A percentile compares a stretch with the other conserved stretches of the same genome.
These are phyloP conservation scores for Medauroidea extradentata DNA, from an alignment of 1,140 invertebrate genomes.

Conservation along the genomic window DNA sequence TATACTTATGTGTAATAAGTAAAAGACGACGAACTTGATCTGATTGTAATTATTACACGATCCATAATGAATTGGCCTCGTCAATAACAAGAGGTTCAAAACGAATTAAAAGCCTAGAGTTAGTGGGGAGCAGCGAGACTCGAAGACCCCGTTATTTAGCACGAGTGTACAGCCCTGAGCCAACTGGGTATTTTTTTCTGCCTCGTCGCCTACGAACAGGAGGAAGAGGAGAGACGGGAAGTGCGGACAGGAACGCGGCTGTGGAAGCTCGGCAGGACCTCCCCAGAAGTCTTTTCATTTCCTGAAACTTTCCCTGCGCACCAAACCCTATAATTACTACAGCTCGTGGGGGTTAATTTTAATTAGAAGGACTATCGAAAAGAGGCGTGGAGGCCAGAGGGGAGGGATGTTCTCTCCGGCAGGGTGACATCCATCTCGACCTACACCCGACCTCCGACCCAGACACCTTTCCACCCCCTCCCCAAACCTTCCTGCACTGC, in stretches of 20 bases:
- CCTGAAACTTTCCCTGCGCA: constrained; percentile 1
- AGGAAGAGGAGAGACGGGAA: not conserved
- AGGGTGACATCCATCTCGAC: not conserved
- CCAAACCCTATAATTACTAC: constrained; percentile 16
- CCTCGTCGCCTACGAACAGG: not conserved
- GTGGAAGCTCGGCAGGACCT: not conserved
- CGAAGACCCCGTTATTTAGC: too few relatives aligned
- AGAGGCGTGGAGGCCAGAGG: not conserved
- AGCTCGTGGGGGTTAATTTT: constrained; percentile 18
- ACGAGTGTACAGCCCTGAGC: too few relatives aligned
- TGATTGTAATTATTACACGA: too few relatives aligned
- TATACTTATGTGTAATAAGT: too few relatives aligned
- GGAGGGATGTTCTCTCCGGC: not conserved
- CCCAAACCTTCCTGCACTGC: not conserved
- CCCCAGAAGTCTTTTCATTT: not conserved
- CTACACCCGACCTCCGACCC: not conserved
- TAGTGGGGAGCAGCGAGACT: too few relatives aligned
- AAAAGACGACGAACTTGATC: too few relatives aligned
- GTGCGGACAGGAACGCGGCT: not conserved
- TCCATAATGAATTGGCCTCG: too few relatives aligned
- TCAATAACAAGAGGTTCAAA: too few relatives aligned
- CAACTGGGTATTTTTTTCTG: not conserved
- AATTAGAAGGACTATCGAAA: constrained; percentile 16
- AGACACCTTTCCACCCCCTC: not conserved
- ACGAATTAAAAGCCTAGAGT: too few relatives aligned